These are phyloP conservation scores for Myotis brandtii DNA, from an alignment of 2,113 vertebrate genomes.

Conservation along the genomic window DNA sequence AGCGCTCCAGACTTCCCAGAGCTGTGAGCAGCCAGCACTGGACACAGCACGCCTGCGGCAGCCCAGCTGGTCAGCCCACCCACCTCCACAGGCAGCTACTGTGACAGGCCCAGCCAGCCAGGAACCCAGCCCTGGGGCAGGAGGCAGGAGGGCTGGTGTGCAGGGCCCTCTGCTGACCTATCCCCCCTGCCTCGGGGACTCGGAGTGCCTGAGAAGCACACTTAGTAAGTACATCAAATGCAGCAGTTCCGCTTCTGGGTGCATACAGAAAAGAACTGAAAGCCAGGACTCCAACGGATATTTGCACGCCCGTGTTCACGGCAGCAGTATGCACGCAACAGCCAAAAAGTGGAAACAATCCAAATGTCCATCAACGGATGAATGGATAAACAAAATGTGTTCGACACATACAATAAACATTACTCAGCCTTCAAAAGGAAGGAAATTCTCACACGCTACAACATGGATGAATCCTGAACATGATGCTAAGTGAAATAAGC, in stretches of 20 bases:
- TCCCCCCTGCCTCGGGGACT: background rate
- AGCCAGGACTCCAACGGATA: background rate
- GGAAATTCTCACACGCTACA: background rate
- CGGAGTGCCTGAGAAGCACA: background rate
- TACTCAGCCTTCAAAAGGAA: constrained; percentile 3
- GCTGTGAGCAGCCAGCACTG: background rate
- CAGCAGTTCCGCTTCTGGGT: background rate
- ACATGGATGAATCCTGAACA: background rate
- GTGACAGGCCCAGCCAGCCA: background rate
- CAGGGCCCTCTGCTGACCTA: background rate
- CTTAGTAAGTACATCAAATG: background rate
- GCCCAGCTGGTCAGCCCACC: background rate
- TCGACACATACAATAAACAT: background rate
- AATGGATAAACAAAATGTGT: background rate
- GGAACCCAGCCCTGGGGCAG: background rate
- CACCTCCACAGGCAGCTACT: constrained; percentile 29
- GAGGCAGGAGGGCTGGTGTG: background rate
- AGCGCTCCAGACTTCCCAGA: background rate
- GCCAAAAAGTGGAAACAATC: background rate
- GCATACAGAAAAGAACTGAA: background rate
- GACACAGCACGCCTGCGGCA: background rate
- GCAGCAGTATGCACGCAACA: background rate
- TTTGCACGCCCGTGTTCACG: background rate
- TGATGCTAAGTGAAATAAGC: background rate
- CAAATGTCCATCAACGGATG: background rate